phyloP scores from a whole-genome alignment of 2,888 invertebrate genomes.

The Ceriagrion tenellum region DNA sequence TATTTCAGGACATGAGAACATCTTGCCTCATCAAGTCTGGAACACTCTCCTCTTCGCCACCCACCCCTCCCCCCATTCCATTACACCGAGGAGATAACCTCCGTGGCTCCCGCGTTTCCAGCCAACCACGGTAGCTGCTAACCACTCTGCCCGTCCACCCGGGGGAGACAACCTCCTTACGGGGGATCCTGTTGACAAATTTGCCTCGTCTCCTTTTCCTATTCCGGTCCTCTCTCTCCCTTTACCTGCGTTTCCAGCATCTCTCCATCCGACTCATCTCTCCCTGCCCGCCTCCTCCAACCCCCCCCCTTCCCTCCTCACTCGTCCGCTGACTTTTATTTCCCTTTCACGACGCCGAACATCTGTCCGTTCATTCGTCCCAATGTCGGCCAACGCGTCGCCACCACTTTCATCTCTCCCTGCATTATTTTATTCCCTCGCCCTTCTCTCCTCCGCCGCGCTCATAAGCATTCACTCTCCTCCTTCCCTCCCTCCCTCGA shows the following conservation, averaged over 20 bases:
- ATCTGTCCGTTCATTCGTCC: conserved; percentile 57
- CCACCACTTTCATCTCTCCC: background rate
- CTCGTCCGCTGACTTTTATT: conserved; percentile 35
- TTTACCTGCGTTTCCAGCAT: background rate
- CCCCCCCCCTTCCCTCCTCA: background rate
- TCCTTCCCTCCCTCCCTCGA: too few relatives aligned
- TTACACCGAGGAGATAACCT: background rate
- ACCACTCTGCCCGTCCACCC: background rate
- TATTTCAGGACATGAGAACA: background rate
- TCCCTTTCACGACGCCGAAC: conserved; percentile 57
- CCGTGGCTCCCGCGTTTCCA: conserved; percentile 33
- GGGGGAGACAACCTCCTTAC: conserved; percentile 45
- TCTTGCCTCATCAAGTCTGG: conserved; percentile 27
- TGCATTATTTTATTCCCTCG: conserved; percentile 6
- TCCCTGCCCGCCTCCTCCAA: background rate
- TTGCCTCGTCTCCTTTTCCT: conserved; percentile 45
- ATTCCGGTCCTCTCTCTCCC: background rate
- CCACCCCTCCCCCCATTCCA: conserved; percentile 25
- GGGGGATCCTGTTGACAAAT: conserved; percentile 61
- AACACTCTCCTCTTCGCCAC: background rate
- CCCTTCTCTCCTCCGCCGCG: background rate
- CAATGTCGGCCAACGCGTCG: conserved; percentile 51
- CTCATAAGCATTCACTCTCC: conserved; percentile 44
- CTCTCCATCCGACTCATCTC: conserved; percentile 26
- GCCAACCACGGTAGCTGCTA: conserved; percentile 1